Evolutionary conservation across 2,888 invertebrate species (phyloP).

Genomic region (Cylloceria caligata): DNA sequence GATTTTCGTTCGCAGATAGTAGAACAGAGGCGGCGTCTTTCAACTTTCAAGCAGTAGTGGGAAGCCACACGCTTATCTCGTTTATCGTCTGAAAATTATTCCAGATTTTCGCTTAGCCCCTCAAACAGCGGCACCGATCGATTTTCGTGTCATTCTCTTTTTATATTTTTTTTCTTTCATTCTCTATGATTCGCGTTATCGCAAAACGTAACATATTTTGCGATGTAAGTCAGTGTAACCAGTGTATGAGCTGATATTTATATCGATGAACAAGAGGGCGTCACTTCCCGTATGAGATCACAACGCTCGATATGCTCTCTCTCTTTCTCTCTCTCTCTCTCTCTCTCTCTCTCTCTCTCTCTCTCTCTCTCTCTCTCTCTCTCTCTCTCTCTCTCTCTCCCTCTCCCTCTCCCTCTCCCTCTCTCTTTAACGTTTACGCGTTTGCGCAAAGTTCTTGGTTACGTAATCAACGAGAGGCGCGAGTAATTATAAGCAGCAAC

Average conservation of each 20-base stretch:
- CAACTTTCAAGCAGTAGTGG: slow-evolving; percentile 37
- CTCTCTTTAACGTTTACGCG: slow-evolving; percentile 42
- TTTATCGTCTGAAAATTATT: slow-evolving; percentile 4
- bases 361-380: slow-evolving; percentile 45
- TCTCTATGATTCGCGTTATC: not conserved
- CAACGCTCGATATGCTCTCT: slow-evolving; percentile 35
- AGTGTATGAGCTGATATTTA: slow-evolving; percentile 73
- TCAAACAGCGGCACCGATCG: not conserved
- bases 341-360: not conserved
- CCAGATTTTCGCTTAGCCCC: not conserved
- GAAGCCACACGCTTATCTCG: slow-evolving; percentile 14
- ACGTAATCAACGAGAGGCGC: slow-evolving; percentile 53
- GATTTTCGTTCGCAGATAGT: slow-evolving; percentile 40
- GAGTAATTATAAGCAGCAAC: slow-evolving; percentile 14
- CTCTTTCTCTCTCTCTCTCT: slow-evolving; percentile 42
- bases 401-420: slow-evolving; percentile 42
- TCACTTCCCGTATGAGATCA: slow-evolving; percentile 77
- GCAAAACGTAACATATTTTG: not conserved
- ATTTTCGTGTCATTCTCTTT: slow-evolving; percentile 20
- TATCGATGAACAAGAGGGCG: slow-evolving; percentile 76
- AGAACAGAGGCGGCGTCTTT: slow-evolving; percentile 45
- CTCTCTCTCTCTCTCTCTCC: not conserved
- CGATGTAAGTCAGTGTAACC: not conserved
- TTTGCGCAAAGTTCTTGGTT: slow-evolving; percentile 57
- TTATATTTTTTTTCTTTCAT: not conserved